phyloP scores from a whole-genome alignment of 2,888 invertebrate species.

The Andrena minutula region DNA sequence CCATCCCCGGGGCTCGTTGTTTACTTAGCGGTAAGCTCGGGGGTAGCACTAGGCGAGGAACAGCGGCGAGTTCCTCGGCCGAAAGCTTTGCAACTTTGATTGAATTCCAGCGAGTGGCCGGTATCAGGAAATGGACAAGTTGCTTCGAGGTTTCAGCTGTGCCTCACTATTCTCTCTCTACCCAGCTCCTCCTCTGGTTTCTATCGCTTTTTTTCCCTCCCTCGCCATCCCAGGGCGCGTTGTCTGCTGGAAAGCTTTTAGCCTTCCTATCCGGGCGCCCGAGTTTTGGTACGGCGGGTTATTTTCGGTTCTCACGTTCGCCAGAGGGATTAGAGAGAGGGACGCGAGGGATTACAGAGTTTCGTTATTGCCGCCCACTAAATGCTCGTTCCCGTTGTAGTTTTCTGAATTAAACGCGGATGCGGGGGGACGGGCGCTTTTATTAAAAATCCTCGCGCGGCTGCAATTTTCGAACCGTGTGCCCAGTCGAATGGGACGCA shows the following conservation, averaged over 20 bases:
- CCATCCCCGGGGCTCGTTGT: constrained; percentile 56
- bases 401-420: constrained; percentile 52
- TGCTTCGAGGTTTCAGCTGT: constrained; percentile 50
- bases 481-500: constrained; percentile 14
- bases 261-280: constrained; percentile 38
- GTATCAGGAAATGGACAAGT: constrained; percentile 75
- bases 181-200: neutral
- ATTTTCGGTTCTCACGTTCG: constrained; percentile 67
- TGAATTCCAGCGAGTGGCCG: constrained; percentile 72
- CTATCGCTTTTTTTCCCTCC: neutral
- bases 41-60: neutral
- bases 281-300: constrained; percentile 44
- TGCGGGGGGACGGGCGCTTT: constrained; percentile 27
- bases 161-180: neutral
- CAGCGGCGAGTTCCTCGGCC: constrained; percentile 40
- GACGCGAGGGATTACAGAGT: constrained; percentile 63
- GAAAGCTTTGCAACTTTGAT: constrained; percentile 80
- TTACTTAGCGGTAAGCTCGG: constrained; percentile 62
- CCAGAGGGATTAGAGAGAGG: constrained; percentile 58
- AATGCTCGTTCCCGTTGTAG: constrained; percentile 57
- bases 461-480: constrained; percentile 47
- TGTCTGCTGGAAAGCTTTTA: constrained; percentile 50
- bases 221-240: neutral
- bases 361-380: constrained; percentile 63
- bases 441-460: constrained; percentile 55